Percentiles rank a stretch among this genome's conserved stretches.
These are phyloP conservation scores for Psittacula echo DNA, from an alignment of 2,797 vertebrate species.

Conservation along the genomic window DNA sequence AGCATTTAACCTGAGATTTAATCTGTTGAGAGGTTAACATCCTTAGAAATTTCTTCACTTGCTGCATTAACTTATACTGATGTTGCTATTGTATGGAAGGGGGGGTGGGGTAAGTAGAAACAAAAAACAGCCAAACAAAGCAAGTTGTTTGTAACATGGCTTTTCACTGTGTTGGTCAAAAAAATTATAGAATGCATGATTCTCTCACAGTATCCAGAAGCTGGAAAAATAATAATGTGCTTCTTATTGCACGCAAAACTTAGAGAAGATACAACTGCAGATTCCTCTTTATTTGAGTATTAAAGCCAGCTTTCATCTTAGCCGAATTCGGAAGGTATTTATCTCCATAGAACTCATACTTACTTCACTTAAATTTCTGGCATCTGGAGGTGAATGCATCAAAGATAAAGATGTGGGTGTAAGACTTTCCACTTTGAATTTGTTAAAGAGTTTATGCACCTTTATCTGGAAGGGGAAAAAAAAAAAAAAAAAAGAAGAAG, in stretches of 20 bases:
- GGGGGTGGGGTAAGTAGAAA: not conserved
- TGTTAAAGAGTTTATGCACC: constrained; percentile 80
- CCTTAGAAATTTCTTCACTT: constrained; percentile 55
- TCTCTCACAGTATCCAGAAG: constrained; percentile 80
- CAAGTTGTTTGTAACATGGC: constrained; percentile 74
- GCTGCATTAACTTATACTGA: constrained; percentile 43
- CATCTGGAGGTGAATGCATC: constrained; percentile 73
- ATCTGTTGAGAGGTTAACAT: constrained; percentile 72
- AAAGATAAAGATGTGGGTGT: constrained; percentile 82
- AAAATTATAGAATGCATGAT: constrained; percentile 65
- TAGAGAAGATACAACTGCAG: constrained; percentile 58
- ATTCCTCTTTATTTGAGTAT: constrained; percentile 39
- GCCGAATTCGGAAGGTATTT: constrained; percentile 83
- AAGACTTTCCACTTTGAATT: constrained; percentile 78
- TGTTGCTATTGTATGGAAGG: constrained; percentile 31
- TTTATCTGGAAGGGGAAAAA: constrained; percentile 56
- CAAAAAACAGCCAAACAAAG: not conserved
- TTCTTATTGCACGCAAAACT: constrained; percentile 79
- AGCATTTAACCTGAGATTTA: constrained; percentile 79
- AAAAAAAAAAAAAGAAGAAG: not conserved
- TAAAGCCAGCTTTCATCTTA: constrained; percentile 78
- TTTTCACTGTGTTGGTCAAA: constrained; percentile 69
- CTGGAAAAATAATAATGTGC: constrained; percentile 74
- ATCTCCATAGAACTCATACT: constrained; percentile 91
- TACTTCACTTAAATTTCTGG: constrained; percentile 77